These are phyloP conservation scores for Drepanosiphum platanoidis DNA, from an alignment of 2,888 invertebrate genomes.

Conservation along the genomic window DNA sequence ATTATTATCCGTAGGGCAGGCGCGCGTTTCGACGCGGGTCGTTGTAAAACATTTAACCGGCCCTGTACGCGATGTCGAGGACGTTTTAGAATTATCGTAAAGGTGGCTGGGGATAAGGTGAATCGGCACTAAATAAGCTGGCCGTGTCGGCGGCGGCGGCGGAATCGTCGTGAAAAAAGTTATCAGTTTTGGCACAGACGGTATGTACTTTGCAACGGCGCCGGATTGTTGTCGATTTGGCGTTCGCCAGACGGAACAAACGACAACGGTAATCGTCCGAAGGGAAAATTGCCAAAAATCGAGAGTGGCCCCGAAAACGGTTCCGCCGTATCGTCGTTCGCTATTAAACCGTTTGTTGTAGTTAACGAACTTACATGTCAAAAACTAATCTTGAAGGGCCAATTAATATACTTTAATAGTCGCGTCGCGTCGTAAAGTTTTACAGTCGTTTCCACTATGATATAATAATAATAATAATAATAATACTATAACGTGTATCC, in stretches of 20 bases:
- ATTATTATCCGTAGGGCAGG: background rate
- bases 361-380: slow-evolving; percentile 20
- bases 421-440: background rate
- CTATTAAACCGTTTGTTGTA: background rate
- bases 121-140: slow-evolving; percentile 14
- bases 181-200: slow-evolving; percentile 58
- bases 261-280: slow-evolving; percentile 40
- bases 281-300: slow-evolving; percentile 61
- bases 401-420: slow-evolving; percentile 35
- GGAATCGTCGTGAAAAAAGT: slow-evolving; percentile 23
- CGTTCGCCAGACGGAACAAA: slow-evolving; percentile 51
- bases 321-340: slow-evolving; percentile 6
- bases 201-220: slow-evolving; percentile 19
- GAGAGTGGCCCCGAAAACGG: slow-evolving; percentile 12
- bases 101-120: slow-evolving; percentile 19
- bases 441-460: background rate
- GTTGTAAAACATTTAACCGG: slow-evolving; percentile 3
- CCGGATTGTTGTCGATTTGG: slow-evolving; percentile 53
- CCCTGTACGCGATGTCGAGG: background rate
- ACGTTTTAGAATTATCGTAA: slow-evolving; percentile 14
- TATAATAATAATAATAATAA: too few relatives aligned
- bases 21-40: background rate
- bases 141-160: background rate
- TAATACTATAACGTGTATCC: background rate
- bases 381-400: slow-evolving; percentile 25